Base-by-base conservation (phyloP, 92 coral and sea anemone species). In the Epizoanthus ramosus region DNA sequence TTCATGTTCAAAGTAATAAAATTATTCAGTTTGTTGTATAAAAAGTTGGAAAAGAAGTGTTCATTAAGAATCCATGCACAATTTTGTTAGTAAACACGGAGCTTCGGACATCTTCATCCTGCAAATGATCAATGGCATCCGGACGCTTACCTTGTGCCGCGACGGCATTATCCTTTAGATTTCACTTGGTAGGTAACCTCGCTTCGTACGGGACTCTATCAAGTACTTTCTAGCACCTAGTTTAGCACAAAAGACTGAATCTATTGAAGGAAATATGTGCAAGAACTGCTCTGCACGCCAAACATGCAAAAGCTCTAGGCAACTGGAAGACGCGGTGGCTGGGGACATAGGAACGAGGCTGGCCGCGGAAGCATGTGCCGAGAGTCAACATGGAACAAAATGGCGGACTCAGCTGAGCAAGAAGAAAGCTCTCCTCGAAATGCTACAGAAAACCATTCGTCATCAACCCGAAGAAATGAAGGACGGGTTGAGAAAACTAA, bases 321-420 rank as follows among this genome's bases (percentile, higher is more conserved):
- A 84, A 83, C 93, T 41, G 84, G 71, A 63, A 84, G 93, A 92
- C 94, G 94, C 90, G 39, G 59, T 57, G 57, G 69, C 65, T 77
- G 71, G 82, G 58, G 85, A 21, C 91, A 88, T 84, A 79, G 90
- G 79, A 91, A 80, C 94, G 97, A 93, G 97, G 94, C 92, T 63
- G 53, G 71, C 54, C 66, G 52, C 70, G 83, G 81, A 83, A 84
- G 92, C 88, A 74, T 80, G 89, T 85, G 92, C 80, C 57, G 57
- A 50, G 83, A 74, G 79, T 63, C 85, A 70, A 85, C 72, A 71
- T 73, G 92, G 56, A 81, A 81, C 73, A 89, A 81, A 77, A 89
- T 89, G 92, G 92, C 92, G 92, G 92, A 89, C 87, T 74, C 92
- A 84, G 91, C 80, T 77, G 91, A 84, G 50, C 84, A 89, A 85